Base-by-base conservation (phyloP, 2,888 invertebrate species). In the Phortica magna region DNA sequence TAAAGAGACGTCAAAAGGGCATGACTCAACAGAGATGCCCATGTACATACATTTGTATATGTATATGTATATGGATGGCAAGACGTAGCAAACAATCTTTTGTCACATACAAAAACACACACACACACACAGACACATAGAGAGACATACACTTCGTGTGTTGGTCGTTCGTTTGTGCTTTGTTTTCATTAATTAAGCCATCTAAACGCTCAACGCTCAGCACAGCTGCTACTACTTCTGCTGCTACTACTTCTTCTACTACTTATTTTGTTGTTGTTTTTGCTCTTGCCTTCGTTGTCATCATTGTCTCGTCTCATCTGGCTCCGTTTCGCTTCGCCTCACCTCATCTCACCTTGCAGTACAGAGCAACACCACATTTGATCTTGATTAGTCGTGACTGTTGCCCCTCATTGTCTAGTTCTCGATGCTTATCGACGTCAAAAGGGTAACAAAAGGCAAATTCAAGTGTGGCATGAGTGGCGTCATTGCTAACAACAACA, bases 381-480 rank as follows among this genome's bases (percentile, higher is more conserved):
- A 31, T 31, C 19, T 68, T 68, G 12, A 12, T 17, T 67, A n/a
- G 39, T 67, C 17, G 4, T 7, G 14, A n/a, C 42, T 12, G 17
- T 68, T 68, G 42, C 9, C 1, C 19, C 17, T 17, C 55, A 55
- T 59, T 72, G 43, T 75, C 67, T 59, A 48, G 67, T 74, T 31
- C 31, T 10, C 9, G 68, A 42, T 17, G 41, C 41, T 68, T 19
- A 68, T 17, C n/a, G 55, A 55, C 55, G n/a, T 55, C 55, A 55
- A 55, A 55, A 55, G 55, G 55, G 55, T 55, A 55, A 55, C 55
- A 55, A 55, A 31, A 55, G n/a, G 55, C 55, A 55, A 55, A 55
- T n/a, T 17, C 55, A 55, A 17, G 55, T 17, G 65, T 84, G 83
- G 84, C 81, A 85, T 82, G 84, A 85, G 79, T 68, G 79, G 81